These are phyloP conservation scores for Cyprinodon tularosa DNA, from an alignment of 2,113 vertebrate genomes.

Conservation along the genomic window DNA sequence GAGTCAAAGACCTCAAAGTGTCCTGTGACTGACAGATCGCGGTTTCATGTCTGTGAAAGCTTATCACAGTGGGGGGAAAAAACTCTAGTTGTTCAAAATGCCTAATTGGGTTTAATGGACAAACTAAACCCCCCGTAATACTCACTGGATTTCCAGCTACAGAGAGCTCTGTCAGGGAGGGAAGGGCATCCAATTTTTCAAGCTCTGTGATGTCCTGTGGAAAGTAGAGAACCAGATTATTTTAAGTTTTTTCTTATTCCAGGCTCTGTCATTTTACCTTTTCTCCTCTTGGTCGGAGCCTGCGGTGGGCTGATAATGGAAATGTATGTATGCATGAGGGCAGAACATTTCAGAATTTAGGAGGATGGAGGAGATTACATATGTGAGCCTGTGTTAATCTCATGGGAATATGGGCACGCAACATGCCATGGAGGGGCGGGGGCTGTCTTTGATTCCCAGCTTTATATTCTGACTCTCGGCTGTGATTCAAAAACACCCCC, in stretches of 20 bases:
- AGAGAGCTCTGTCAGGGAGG: constrained; percentile 84
- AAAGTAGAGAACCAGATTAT: constrained; percentile 27
- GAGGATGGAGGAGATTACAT: constrained; percentile 67
- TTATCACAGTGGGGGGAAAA: neutral
- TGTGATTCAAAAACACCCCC: constrained; percentile 56
- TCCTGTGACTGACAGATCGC: constrained; percentile 1
- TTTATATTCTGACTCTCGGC: constrained; percentile 55
- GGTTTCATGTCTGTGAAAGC: constrained; percentile 3
- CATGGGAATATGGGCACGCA: constrained; percentile 67
- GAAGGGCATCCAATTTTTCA: constrained; percentile 84
- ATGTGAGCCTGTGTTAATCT: constrained; percentile 72
- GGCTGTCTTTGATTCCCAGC: constrained; percentile 42
- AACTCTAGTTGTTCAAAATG: neutral
- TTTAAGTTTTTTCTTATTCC: constrained; percentile 1
- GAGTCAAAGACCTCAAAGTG: constrained; percentile 10
- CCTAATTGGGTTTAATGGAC: neutral
- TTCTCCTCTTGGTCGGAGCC: constrained; percentile 2
- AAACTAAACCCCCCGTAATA: constrained; percentile 42
- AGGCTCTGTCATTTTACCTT: neutral
- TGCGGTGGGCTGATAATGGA: constrained; percentile 41
- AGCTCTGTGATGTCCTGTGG: constrained; percentile 83
- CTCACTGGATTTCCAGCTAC: constrained; percentile 86
- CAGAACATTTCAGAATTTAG: constrained; percentile 55
- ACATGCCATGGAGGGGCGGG: constrained; percentile 6
- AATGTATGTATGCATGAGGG: constrained; percentile 43